These are phyloP conservation scores for Eupithecia subumbrata DNA, from an alignment of 2,888 invertebrate genomes.

Conservation along the genomic window DNA sequence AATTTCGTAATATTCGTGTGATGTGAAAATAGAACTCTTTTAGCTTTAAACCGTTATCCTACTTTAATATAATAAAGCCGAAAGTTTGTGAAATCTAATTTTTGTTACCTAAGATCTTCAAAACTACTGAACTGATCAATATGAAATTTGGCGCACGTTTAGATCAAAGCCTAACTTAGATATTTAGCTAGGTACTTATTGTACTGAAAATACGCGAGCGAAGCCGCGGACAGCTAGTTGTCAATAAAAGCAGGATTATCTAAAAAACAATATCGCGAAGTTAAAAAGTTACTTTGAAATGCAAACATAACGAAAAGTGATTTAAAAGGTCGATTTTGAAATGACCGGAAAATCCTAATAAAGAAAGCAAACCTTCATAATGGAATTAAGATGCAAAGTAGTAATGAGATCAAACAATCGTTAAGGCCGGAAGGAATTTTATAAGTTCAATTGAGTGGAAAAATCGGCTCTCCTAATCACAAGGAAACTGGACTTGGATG, in stretches of 20 bases:
- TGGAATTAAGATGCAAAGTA: constrained; percentile 45
- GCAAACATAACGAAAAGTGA: constrained; percentile 9
- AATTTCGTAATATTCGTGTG: too few relatives aligned
- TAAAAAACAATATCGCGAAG: neutral
- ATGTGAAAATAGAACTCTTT: too few relatives aligned
- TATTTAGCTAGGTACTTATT: too few relatives aligned
- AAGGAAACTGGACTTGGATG: constrained; percentile 55
- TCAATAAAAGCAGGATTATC: neutral
- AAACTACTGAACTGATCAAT: too few relatives aligned
- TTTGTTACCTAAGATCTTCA: too few relatives aligned
- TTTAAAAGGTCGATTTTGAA: constrained; percentile 6
- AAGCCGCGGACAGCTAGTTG: too few relatives aligned
- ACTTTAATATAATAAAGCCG: too few relatives aligned
- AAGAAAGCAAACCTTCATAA: constrained; percentile 19
- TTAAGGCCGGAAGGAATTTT: constrained; percentile 68
- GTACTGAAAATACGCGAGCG: too few relatives aligned
- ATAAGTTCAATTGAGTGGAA: constrained; percentile 80
- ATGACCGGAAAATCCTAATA: constrained; percentile 14
- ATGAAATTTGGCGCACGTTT: too few relatives aligned
- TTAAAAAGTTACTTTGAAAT: neutral
- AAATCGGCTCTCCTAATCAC: constrained; percentile 78
- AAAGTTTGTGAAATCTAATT: too few relatives aligned
- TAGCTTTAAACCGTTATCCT: too few relatives aligned
- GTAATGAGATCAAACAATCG: constrained; percentile 78
- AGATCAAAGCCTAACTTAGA: too few relatives aligned